Evolutionary conservation across 2,797 vertebrate genomes (phyloP), one percentile per base, ranked within the genome.

Genomic region (Poecilia picta): DNA sequence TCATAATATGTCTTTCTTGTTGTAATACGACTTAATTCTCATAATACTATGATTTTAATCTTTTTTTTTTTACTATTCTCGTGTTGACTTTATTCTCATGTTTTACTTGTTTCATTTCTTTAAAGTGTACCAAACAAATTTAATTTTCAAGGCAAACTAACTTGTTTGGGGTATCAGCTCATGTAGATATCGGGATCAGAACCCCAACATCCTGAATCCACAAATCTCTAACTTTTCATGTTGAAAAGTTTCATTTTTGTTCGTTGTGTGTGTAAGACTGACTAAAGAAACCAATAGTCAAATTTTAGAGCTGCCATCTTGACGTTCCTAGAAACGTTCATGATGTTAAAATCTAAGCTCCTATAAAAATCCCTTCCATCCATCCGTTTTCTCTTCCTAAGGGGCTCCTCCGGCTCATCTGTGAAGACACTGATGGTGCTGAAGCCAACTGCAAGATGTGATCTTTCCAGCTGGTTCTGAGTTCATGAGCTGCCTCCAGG

Each of bases 401-500:
- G 11, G 20, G 0, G 36, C 11, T 75, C 55, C 41, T 75, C 8
- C n/a, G 18, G 39, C 25, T 75, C 28, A 64, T 62, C 41, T 57
- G 51, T 5, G 25, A 43, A 28, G 51, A n/a, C 51, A 18, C 7
- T 43, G n/a, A 59, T 41, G 55, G 41, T 11, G 13, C 10, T 47
- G 39, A 75, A 75, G 41, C 51, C 74, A 33, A 59, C 59, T 62
- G 39, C 4, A 57, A 46, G 57, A 64, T n/a, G 31, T 25, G 28
- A 46, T 64, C 55, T 62, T 33, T 62, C 16, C 57, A 47, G 57
- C 28, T 12, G 59, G n/a, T 62, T 5, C 74, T 16, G 8, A 31
- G 15, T 75, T 70, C 66, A 70, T 13, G 66, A 70, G 64, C 43
- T 64, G 57, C 28, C 74, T 62, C 25, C 2, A 64, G 36, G 74